These are phyloP conservation scores for Papilio helenus DNA, from an alignment of 1,140 invertebrate species.

Conservation along the genomic window DNA sequence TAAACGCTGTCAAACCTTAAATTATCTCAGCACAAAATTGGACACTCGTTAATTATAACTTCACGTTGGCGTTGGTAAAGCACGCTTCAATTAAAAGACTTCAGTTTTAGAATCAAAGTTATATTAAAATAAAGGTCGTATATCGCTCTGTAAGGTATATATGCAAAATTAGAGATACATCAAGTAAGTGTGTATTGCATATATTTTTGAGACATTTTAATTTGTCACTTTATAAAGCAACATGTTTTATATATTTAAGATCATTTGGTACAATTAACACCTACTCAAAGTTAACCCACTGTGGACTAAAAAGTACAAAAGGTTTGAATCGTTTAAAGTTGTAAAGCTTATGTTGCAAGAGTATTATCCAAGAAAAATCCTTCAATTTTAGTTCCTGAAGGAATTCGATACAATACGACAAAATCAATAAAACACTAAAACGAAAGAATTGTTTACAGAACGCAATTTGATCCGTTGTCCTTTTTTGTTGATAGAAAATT, in stretches of 20 bases:
- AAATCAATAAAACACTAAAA: slow-evolving; percentile 68
- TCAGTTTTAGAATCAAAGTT: slow-evolving; percentile 43
- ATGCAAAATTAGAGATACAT: background rate
- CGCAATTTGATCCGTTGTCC: slow-evolving; percentile 66
- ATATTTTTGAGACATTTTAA: background rate
- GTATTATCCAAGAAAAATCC: background rate
- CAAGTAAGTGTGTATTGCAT: background rate
- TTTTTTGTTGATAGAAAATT: slow-evolving; percentile 68
- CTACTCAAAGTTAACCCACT: too few species aligned
- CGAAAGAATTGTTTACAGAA: slow-evolving; percentile 67
- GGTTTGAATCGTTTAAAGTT: background rate
- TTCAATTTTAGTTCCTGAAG: slow-evolving; percentile 16
- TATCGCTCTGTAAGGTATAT: background rate
- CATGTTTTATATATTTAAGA: too few species aligned
- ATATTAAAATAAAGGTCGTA: slow-evolving; percentile 26
- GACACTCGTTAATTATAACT: slow-evolving; percentile 71
- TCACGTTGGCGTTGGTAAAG: slow-evolving; percentile 54
- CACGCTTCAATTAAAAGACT: slow-evolving; percentile 61
- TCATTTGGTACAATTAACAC: too few species aligned
- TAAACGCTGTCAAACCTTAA: slow-evolving; percentile 56
- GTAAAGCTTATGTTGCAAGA: background rate
- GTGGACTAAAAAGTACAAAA: too few species aligned
- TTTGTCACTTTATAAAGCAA: background rate
- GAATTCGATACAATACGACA: slow-evolving; percentile 53
- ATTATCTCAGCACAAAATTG: slow-evolving; percentile 58